Evolutionary conservation across 2,888 invertebrate genomes (phyloP).

Genomic region (Tolmerus cingulatus): DNA sequence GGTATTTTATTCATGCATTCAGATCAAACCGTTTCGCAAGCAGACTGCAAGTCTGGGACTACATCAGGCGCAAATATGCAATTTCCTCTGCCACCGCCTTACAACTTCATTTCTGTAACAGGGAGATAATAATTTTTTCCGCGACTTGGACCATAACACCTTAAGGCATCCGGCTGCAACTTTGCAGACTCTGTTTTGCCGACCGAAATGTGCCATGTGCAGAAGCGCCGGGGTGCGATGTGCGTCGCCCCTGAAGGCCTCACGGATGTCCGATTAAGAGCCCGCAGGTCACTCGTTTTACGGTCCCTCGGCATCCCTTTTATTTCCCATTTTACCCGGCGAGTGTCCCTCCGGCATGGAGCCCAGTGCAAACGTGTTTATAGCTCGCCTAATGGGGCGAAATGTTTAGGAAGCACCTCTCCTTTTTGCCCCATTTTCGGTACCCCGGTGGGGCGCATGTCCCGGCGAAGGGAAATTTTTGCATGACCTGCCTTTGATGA

Average conservation of each 20-base stretch:
- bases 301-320: neutral
- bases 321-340: neutral
- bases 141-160: neutral
- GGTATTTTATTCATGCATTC: slow-evolving; percentile 26
- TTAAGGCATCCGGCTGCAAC: neutral
- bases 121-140: neutral
- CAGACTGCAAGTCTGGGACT: neutral
- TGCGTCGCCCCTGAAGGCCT: neutral
- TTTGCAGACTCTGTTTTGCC: neutral
- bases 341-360: neutral
- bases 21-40: slow-evolving; percentile 26
- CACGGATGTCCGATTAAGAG: neutral
- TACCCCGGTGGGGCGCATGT: neutral
- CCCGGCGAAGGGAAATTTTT: neutral
- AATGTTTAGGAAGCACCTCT: slow-evolving; percentile 8
- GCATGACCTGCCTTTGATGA: slow-evolving; percentile 23
- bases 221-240: neutral
- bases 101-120: neutral
- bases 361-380: slow-evolving; percentile 30
- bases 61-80: slow-evolving; percentile 18
- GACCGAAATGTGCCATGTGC: neutral
- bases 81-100: slow-evolving; percentile 14
- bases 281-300: slow-evolving; percentile 12
- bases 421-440: neutral
- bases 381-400: slow-evolving; percentile 14